Evolutionary conservation across 2,888 invertebrate genomes (phyloP).

Genomic region (Aphidoletes aphidimyza): DNA sequence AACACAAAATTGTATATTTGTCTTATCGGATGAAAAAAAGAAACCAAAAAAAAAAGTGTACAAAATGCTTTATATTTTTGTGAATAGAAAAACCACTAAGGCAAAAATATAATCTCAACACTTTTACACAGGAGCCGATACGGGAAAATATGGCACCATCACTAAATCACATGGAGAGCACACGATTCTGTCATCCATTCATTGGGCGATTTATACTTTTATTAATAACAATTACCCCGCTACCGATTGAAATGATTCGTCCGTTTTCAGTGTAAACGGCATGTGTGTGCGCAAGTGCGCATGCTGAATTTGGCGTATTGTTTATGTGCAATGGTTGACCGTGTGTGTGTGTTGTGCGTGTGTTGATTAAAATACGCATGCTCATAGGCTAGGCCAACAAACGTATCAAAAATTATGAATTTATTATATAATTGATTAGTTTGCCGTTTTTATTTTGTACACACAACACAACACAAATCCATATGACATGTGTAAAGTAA

Average conservation of each 20-base stretch:
- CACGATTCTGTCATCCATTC: neutral
- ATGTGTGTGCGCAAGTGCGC: too few species aligned
- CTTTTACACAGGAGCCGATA: neutral
- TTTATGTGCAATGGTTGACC: too few species aligned
- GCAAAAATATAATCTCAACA: neutral
- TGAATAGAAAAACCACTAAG: neutral
- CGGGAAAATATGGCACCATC: neutral
- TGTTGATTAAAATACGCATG: neutral
- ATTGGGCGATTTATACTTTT: neutral
- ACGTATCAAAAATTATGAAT: neutral
- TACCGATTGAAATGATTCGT: neutral
- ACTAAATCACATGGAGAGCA: neutral
- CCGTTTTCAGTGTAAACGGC: too few species aligned
- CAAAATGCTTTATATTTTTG: neutral
- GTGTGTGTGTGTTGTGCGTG: neutral
- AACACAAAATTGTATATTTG: neutral
- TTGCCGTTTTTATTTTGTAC: neutral
- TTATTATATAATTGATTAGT: neutral
- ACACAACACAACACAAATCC: too few species aligned
- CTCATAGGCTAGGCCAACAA: neutral
- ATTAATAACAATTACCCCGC: neutral
- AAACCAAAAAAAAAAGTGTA: neutral
- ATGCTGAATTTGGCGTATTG: neutral
- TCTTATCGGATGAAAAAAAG: neutral
- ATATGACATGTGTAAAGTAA: neutral